Conservation (phyloP, 2,797 vertebrate species). For the Poecile montanus region DNA sequence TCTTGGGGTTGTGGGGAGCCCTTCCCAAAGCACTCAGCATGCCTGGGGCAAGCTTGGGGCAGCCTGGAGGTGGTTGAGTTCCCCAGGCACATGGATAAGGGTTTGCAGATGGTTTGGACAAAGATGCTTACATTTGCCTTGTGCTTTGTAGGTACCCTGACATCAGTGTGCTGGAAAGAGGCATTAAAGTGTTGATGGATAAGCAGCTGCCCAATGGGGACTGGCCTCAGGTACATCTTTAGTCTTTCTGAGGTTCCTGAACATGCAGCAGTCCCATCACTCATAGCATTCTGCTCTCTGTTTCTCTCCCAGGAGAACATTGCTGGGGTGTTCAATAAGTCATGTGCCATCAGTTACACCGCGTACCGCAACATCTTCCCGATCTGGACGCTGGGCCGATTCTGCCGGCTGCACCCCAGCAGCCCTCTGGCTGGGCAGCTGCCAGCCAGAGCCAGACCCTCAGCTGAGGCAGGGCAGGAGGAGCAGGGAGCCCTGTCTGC, state of each 20-base stretch:
- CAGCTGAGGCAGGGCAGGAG: neutral
- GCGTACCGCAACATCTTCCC: conserved; percentile 93
- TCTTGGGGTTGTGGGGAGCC: neutral
- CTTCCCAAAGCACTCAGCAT: neutral
- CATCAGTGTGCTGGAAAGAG: conserved; percentile 82
- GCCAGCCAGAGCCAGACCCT: neutral
- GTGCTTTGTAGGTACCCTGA: conserved; percentile 84
- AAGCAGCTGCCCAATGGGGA: conserved; percentile 91
- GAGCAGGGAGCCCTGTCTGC: neutral
- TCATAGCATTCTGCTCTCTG: neutral
- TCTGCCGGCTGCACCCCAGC: conserved; percentile 80
- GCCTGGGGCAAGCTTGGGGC: fast-evolving
- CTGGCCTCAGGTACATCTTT: conserved; percentile 90
- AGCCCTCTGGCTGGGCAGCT: conserved; percentile 77
- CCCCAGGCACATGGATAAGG: fast-evolving
- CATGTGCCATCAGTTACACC: conserved; percentile 93
- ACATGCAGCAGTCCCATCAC: neutral
- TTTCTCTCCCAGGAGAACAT: conserved; percentile 86
- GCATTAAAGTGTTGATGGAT: conserved; percentile 83
- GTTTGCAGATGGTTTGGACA: neutral
- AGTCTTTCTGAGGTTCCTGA: neutral
- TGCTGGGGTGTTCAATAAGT: conserved; percentile 95
- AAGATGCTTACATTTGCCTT: neutral
- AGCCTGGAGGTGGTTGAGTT: neutral
- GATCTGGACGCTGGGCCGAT: conserved; percentile 91